A percentile compares a stretch with the other conserved stretches of the same genome.
These are phyloP conservation scores for Aphis gossypii DNA, from an alignment of 1,140 invertebrate genomes.

Conservation along the genomic window DNA sequence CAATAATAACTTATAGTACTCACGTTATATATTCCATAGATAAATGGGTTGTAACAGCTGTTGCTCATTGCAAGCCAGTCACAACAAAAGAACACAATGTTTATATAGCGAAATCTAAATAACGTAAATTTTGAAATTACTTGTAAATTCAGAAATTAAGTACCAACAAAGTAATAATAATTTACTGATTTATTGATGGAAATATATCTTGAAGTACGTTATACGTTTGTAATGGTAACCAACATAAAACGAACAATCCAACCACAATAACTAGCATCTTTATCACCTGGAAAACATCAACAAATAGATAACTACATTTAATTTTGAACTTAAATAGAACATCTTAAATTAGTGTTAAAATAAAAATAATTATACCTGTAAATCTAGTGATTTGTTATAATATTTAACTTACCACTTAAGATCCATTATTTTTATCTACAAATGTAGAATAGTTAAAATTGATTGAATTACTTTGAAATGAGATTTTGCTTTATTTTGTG, in stretches of 20 bases:
- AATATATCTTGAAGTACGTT: conserved; percentile 76
- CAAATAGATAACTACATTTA: background rate
- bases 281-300: conserved; percentile 73
- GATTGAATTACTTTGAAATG: background rate
- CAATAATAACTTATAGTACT: conserved; percentile 61
- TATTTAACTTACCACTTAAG: background rate
- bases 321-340: background rate
- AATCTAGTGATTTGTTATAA: background rate
- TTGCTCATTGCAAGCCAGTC: conserved; percentile 73
- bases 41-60: conserved; percentile 71
- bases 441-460: background rate
- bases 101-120: conserved; percentile 66
- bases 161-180: background rate
- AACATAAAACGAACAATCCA: conserved; percentile 79
- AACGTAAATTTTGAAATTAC: background rate
- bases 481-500: background rate
- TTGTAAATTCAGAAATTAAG: conserved; percentile 26
- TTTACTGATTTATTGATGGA: conserved; percentile 76
- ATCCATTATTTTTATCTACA: background rate
- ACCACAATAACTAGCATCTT: conserved; percentile 86
- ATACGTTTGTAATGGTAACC: conserved; percentile 82
- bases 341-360: background rate
- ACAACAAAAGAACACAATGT: conserved; percentile 68
- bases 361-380: background rate
- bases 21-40: conserved; percentile 71